Evolutionary conservation across 2,888 invertebrate species (phyloP), one percentile per base, ranked within the genome.

Genomic region (Sacculina carcini): DNA sequence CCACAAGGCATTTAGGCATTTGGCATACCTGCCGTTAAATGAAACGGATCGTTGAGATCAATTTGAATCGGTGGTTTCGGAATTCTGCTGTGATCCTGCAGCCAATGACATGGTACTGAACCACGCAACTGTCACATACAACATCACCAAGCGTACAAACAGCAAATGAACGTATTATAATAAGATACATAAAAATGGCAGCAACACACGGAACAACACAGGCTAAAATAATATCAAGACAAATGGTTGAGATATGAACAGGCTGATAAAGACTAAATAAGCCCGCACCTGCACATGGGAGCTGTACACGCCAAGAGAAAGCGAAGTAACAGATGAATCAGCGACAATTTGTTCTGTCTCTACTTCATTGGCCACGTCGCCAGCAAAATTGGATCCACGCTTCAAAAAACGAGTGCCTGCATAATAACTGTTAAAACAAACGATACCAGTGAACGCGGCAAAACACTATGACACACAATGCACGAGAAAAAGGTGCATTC

Each of bases 321-420:
- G 73, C 2, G 77, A 78, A 23, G 80, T 79, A 1, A 80, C 73
- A 58, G 78, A 76, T 21, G 81, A 78, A 66, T 90, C 89, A 65
- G 84, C 80, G 4, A 90, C 80, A 61, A 92, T 86, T 66, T 94
- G 92, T 64, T 94, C 92, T 0, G 90, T 90, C 70, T 94, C 92
- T 14, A 94, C 89, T 68, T 98, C 96, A 69, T 99, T 98, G 1
- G 96, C 98, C 1, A 96, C 94, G 67, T 90, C 83, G 1, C 94
- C 96, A 73, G 50, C 75, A 66, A 80, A 81, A 67, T 96, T 96
- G 0, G 92, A 83, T 2, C 98, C 98, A 58, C 98, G 73, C 66
- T 98, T 98, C 12, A 98, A 67, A 66, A 96, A 99, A 59, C 98
- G 73, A 0, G 98, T 98, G 4, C 98, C 98, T 1, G 98, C 96